Base-by-base conservation (phyloP, 2,797 vertebrate genomes). In the Acanthornis magna region DNA sequence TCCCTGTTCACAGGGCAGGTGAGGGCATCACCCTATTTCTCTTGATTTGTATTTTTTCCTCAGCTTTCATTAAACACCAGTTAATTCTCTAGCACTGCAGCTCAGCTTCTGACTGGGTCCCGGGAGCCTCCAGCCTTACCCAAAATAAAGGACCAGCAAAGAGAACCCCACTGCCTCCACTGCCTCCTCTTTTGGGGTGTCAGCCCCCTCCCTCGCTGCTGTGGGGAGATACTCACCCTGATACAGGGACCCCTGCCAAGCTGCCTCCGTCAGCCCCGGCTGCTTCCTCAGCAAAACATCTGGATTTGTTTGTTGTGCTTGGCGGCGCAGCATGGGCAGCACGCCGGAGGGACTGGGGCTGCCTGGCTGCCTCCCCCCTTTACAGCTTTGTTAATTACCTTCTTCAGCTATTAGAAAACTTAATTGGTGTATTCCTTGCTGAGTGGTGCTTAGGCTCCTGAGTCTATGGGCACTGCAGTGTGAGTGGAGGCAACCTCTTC, bases 241-340 rank as follows among this genome's bases (percentile, higher is more conserved):
- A 36, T 5, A 22, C 2, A 61, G 26, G 22, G 43, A 81, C 11
- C 22, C 63, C 58, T 54, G 29, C 48, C 13, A 15, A 68, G 51
- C 38, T 0, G 3, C 34, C 20, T 48, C 57, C 0, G 0, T 40
- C 83, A 54, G 61, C 34, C 32, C 60, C 0, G 0, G 47, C 70
- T 13, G 7, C 53, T 91, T 82, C 62, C 19, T 5, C 1, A 0
- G 45, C 36, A 40, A 67, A 85, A 94, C 80, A 73, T 86, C 93
- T 93, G 88, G 65, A 55, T 58, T 76, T 86, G 29, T 89, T 89
- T 89, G 85, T 70, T 89, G 85, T 83, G 60, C 51, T 86, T 76
- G 94, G 87, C 8, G 0, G 13, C 0, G 0, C 0, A 0, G 40
- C 12, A 21, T 0, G 1, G 71, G 72, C 8, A 0, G 60, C 7